These are phyloP conservation scores for Laodelphax striatellus DNA, from an alignment of 1,140 invertebrate genomes.

Conservation along the genomic window DNA sequence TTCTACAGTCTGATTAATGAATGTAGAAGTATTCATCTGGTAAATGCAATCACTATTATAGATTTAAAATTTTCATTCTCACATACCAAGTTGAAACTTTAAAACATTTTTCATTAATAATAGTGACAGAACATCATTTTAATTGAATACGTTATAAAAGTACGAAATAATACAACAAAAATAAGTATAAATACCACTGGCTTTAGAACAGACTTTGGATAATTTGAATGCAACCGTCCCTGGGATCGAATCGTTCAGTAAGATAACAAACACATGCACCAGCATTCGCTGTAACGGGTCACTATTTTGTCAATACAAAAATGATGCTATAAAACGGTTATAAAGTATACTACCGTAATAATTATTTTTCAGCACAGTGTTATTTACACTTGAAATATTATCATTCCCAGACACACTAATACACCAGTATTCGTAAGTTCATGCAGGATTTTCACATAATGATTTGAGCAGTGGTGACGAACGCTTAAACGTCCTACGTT, in stretches of 20 bases:
- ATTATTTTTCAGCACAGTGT: conserved; percentile 68
- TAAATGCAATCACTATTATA: neutral
- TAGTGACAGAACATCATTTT: neutral
- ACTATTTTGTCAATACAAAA: neutral
- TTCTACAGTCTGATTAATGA: neutral
- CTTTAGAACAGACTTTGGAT: neutral
- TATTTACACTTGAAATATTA: conserved; percentile 90
- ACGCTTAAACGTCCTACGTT: neutral
- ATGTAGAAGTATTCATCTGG: neutral
- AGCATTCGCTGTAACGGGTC: neutral
- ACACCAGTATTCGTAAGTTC: neutral
- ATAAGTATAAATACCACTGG: conserved; percentile 1
- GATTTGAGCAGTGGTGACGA: conserved; percentile 12
- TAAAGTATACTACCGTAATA: neutral
- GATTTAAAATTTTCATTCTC: neutral
- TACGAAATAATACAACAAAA: neutral
- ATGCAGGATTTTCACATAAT: conserved; percentile 4
- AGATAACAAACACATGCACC: neutral
- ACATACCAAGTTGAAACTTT: neutral
- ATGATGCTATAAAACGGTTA: neutral
- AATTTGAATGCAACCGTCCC: neutral
- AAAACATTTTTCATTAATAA: neutral
- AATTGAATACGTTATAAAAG: neutral
- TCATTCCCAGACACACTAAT: conserved; percentile 30
- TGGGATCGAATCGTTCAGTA: neutral